These are phyloP conservation scores for Oreotrochilus melanogaster DNA, from an alignment of 2,113 vertebrate species.

Conservation along the genomic window DNA sequence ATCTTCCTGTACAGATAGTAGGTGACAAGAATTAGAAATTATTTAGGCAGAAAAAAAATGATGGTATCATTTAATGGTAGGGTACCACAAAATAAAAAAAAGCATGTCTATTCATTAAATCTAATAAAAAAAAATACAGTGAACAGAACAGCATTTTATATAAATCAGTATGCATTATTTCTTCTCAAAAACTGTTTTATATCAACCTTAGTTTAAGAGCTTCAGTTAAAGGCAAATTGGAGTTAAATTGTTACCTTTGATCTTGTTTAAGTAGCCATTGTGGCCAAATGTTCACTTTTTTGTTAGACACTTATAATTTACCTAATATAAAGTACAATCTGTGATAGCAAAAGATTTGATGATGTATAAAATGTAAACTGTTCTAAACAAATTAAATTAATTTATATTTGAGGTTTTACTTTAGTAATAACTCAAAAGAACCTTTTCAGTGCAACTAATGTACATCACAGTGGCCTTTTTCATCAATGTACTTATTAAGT, in stretches of 20 bases:
- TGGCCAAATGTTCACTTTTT: constrained; percentile 31
- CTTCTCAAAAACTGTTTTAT: constrained; percentile 77
- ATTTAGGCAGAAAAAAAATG: constrained; percentile 79
- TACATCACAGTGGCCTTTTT: constrained; percentile 70
- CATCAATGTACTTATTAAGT: constrained; percentile 74
- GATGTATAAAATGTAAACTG: constrained; percentile 65
- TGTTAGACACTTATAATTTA: constrained; percentile 56
- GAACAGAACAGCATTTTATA: constrained; percentile 77
- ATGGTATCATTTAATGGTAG: constrained; percentile 84
- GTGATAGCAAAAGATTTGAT: constrained; percentile 59
- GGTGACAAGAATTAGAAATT: constrained; percentile 84
- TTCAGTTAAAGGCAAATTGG: constrained; percentile 57
- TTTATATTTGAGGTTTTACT: constrained; percentile 67
- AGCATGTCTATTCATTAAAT: constrained; percentile 82
- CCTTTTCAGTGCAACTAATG: constrained; percentile 68
- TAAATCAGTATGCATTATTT: constrained; percentile 79
- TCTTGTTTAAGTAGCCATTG: constrained; percentile 68
- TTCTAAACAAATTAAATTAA: constrained; percentile 80
- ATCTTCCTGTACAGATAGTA: constrained; percentile 80
- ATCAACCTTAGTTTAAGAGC: constrained; percentile 78
- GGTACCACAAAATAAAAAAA: constrained; percentile 81
- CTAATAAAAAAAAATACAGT: constrained; percentile 80
- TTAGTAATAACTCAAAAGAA: constrained; percentile 63
- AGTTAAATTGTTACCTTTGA: constrained; percentile 57
- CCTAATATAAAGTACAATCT: constrained; percentile 24